Evolutionary conservation across 2,113 vertebrate species (phyloP).

Genomic region (Engystomops pustulosus): DNA sequence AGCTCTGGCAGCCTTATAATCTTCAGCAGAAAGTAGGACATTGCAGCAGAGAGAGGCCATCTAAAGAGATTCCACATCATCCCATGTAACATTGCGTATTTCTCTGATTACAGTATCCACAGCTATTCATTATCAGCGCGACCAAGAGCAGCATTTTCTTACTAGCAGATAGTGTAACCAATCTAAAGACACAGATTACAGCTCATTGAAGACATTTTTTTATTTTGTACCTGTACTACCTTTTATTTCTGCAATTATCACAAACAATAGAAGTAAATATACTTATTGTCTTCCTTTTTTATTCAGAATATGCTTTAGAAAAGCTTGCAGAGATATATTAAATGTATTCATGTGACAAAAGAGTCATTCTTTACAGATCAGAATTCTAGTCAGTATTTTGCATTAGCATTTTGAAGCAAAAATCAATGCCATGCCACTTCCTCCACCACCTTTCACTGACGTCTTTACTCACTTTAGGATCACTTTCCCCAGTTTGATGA

Average conservation of each 20-base stretch:
- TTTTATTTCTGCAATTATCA: neutral
- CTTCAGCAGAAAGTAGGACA: neutral
- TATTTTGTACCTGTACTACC: neutral
- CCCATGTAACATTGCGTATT: neutral
- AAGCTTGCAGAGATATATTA: neutral
- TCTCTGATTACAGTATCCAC: neutral
- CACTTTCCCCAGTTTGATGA: no score
- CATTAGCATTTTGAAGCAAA: no score
- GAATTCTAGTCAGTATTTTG: no score
- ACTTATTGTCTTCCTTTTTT: neutral
- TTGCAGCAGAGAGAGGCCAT: neutral
- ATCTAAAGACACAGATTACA: neutral
- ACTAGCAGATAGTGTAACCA: neutral
- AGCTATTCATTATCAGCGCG: neutral
- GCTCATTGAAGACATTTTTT: neutral
- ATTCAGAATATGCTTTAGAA: neutral
- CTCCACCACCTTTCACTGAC: no score
- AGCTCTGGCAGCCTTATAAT: conserved; percentile 14
- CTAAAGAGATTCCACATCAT: neutral
- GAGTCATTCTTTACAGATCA: no score
- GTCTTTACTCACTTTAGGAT: no score
- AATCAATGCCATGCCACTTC: no score
- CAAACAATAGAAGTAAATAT: neutral
- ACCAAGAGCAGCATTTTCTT: neutral
- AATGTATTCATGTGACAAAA: neutral